Base-by-base conservation (phyloP, 1,140 invertebrate genomes). In the Pachypeltis micranthus region DNA sequence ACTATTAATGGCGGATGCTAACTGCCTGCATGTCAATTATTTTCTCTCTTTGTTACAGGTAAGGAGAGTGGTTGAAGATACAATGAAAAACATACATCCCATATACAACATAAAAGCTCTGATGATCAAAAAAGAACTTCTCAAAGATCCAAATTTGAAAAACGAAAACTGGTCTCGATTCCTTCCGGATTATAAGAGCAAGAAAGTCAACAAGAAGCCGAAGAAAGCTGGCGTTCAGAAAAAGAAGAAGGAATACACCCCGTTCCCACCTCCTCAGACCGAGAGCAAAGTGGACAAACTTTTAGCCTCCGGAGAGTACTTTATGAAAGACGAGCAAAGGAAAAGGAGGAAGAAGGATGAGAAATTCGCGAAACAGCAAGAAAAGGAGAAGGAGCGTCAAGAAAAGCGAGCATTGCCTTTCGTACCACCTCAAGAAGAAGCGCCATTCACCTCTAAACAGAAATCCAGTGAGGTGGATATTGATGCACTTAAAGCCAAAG, bases 51-150 rank as follows among this genome's bases (percentile, higher is more conserved):
- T 51, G 67, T 65, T 69, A 21, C 56, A 81, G 77, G 92, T 95
- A 0, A 77, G 94, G 65, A 84, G 88, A 71, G 91, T 99, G 70
- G 91, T 94, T 3, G 86, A 92, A 72, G 96, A 99, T 69, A 96
- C 93, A 1, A 98, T 99, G 94, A 93, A 94, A 71, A 99, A 99
- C 74, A 85, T 99, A 64, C 96, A 99, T 80, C 96, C 96, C n/a
- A 95, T 99, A 72, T 98, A 98, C 72, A 97, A 97, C 71, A 96
- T 99, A 0, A 99, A 99, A 77, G 87, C 90, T 19, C 75, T 99
- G 12, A 98, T 99, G 95, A 96, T 99, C 54, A 98, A 98, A 75
- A 80, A 85, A 70, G 95, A 99, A 78, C 75, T 99, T 24, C 85
- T 87, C 63, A 97, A 92, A 74, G 91, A 98, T 79, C 86, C 90